phyloP scores from a whole-genome alignment of 2,797 vertebrate genomes.

The Enteromius argenteus region DNA sequence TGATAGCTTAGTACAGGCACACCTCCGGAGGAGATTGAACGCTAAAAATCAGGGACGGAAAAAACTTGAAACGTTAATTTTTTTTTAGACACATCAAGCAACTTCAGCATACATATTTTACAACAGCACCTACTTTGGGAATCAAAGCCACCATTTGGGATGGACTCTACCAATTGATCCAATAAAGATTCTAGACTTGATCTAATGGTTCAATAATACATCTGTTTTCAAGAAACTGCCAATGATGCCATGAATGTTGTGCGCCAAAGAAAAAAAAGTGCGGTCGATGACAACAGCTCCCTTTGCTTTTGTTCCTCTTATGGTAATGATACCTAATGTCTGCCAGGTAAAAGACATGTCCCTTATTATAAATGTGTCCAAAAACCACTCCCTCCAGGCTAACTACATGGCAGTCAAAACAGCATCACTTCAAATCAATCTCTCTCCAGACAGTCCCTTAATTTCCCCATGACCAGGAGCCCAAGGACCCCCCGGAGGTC shows the following conservation, averaged over 20 bases:
- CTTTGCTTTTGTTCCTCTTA: slow-evolving; percentile 11
- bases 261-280: background rate
- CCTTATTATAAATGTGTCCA: slow-evolving; percentile 38
- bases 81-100: background rate
- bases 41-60: background rate
- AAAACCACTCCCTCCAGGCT: slow-evolving; percentile 41
- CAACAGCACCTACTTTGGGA: background rate
- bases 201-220: background rate
- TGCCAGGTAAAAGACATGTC: slow-evolving; percentile 49
- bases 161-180: background rate
- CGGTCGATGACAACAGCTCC: background rate
- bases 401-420: slow-evolving; percentile 51
- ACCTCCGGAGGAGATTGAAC: slow-evolving; percentile 2
- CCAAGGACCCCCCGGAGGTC: slow-evolving; percentile 44
- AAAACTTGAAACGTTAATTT: background rate
- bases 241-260: background rate
- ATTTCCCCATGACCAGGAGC: slow-evolving; percentile 34
- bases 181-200: background rate
- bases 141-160: background rate
- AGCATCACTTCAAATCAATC: slow-evolving; percentile 38
- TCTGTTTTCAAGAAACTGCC: slow-evolving; percentile 2
- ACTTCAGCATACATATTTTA: background rate
- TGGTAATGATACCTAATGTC: slow-evolving; percentile 29
- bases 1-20: slow-evolving; percentile 22
- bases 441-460: slow-evolving; percentile 37